phyloP scores from a whole-genome alignment of 1,140 invertebrate species.

The Trachelipus rathkii region DNA sequence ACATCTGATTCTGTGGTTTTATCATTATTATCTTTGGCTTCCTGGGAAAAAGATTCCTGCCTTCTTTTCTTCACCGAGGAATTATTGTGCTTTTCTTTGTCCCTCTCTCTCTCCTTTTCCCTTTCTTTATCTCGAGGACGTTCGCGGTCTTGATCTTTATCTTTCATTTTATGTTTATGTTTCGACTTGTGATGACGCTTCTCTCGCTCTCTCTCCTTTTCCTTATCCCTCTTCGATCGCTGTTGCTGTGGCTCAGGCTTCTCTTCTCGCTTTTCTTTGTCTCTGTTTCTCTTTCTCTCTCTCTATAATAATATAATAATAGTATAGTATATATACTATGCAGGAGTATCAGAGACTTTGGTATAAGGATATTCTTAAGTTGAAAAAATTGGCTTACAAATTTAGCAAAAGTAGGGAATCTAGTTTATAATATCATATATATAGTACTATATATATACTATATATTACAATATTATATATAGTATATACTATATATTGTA shows the following conservation, averaged over 20 bases:
- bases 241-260: slow-evolving; percentile 21
- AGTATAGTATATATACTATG: too few species aligned
- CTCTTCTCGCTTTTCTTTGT: slow-evolving; percentile 21
- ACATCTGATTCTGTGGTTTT: neutral
- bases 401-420: too few species aligned
- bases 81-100: neutral
- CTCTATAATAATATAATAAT: too few species aligned
- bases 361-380: too few species aligned
- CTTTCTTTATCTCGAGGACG: slow-evolving; percentile 22
- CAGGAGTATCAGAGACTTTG: too few species aligned
- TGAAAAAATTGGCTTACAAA: too few species aligned
- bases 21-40: slow-evolving; percentile 26
- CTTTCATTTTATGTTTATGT: slow-evolving; percentile 16
- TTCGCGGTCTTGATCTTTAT: slow-evolving; percentile 21
- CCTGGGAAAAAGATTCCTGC: neutral
- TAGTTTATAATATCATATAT: too few species aligned
- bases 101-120: neutral
- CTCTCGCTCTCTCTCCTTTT: slow-evolving; percentile 29
- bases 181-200: slow-evolving; percentile 16
- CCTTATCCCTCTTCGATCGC: slow-evolving; percentile 23
- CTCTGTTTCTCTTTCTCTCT: too few species aligned
- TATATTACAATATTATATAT: too few species aligned
- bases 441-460: too few species aligned
- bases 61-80: neutral
- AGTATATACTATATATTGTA: too few species aligned